Conservation (phyloP, 2,888 invertebrate genomes). For the Zele albiditarsus region DNA sequence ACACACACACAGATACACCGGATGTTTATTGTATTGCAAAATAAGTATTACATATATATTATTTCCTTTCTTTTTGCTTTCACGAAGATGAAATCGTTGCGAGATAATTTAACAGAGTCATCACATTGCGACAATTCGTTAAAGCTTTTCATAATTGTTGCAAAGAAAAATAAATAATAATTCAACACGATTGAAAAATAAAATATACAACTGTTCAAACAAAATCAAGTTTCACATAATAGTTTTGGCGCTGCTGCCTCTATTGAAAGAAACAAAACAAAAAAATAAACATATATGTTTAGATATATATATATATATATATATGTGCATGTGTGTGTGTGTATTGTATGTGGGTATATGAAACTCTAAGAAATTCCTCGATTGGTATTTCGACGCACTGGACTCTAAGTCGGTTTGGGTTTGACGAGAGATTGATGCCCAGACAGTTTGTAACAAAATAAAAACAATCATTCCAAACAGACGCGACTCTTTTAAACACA, state of each 20-base stretch:
- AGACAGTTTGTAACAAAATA: slow-evolving; percentile 29
- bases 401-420: slow-evolving; percentile 63
- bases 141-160: too few relatives aligned
- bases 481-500: slow-evolving; percentile 25
- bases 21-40: too few relatives aligned
- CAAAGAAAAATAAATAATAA: too few relatives aligned
- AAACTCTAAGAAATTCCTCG: slow-evolving; percentile 44
- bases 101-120: too few relatives aligned
- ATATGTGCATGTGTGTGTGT: not conserved
- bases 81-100: too few relatives aligned
- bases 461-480: slow-evolving; percentile 16
- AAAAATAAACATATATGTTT: slow-evolving; percentile 25
- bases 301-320: slow-evolving; percentile 22
- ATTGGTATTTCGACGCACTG: slow-evolving; percentile 67
- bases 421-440: slow-evolving; percentile 73
- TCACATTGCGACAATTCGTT: too few relatives aligned
- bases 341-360: not conserved
- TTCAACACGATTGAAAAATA: not conserved
- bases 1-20: too few relatives aligned
- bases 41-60: too few relatives aligned
- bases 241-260: not conserved
- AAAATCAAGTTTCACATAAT: not conserved
- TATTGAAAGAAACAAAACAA: slow-evolving; percentile 1
- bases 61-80: too few relatives aligned
- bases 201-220: not conserved